A percentile compares a stretch with the other conserved stretches of the same genome.
phyloP scores from a whole-genome alignment of 2,888 invertebrate genomes.

The Lordiphosa andalusiaca region DNA sequence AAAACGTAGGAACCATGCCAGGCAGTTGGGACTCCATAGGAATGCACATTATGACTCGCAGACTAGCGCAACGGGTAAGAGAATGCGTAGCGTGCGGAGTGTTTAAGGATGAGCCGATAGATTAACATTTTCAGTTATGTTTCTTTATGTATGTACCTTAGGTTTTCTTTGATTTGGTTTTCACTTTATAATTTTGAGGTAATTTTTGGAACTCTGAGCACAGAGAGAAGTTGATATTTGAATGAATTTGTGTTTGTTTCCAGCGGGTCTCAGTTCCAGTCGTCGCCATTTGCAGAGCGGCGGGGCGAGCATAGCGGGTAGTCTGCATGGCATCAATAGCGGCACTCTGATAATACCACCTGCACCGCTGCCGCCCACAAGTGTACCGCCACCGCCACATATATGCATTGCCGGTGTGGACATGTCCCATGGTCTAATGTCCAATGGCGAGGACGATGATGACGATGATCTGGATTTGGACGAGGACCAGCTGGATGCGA shows the following conservation, averaged over 20 bases:
- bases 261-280: slow-evolving; percentile 80
- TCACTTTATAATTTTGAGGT: slow-evolving; percentile 38
- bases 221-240: too few species aligned
- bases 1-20: slow-evolving; percentile 80
- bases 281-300: slow-evolving; percentile 80
- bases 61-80: slow-evolving; percentile 80
- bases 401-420: slow-evolving; percentile 79
- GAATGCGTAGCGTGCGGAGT: background rate
- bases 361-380: slow-evolving; percentile 80
- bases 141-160: slow-evolving; percentile 37
- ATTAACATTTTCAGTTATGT: slow-evolving; percentile 19
- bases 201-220: slow-evolving; percentile 5
- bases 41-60: slow-evolving; percentile 81
- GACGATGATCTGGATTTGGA: slow-evolving; percentile 74
- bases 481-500: slow-evolving; percentile 74
- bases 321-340: slow-evolving; percentile 80
- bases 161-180: slow-evolving; percentile 57
- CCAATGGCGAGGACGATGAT: slow-evolving; percentile 70
- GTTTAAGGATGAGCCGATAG: too few species aligned
- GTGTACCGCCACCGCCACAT: slow-evolving; percentile 80
- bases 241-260: background rate
- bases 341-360: slow-evolving; percentile 80
- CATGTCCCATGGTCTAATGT: slow-evolving; percentile 74
- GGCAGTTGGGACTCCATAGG: slow-evolving; percentile 80
- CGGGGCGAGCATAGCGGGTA: slow-evolving; percentile 80